Percentiles rank a stretch among this genome's conserved stretches.
phyloP scores from a whole-genome alignment of 2,797 vertebrate species.

The Ficedula albicollis region DNA sequence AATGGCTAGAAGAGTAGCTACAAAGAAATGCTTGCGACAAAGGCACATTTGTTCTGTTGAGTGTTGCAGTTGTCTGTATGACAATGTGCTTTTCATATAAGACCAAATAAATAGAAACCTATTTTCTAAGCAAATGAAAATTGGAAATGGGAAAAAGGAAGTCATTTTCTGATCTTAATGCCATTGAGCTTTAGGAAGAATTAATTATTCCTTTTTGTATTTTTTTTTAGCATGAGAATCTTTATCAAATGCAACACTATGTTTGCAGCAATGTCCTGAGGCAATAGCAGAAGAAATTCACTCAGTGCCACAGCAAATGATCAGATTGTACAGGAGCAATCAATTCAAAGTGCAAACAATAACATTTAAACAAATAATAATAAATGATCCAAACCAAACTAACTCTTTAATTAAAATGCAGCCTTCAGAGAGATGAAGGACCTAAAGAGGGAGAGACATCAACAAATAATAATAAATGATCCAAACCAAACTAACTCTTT shows the following conservation, averaged over 20 bases:
- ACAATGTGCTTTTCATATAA: constrained; percentile 25
- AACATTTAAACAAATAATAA: constrained; percentile 66
- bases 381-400: constrained; percentile 24
- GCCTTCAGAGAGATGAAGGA: constrained; percentile 4
- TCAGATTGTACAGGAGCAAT: constrained; percentile 19
- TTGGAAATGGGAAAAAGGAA: neutral
- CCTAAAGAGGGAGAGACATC: neutral
- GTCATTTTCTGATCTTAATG: neutral
- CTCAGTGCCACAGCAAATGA: constrained; percentile 18
- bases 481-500: constrained; percentile 29
- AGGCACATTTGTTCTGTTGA: constrained; percentile 26
- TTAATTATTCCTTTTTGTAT: constrained; percentile 64
- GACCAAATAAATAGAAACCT: constrained; percentile 50
- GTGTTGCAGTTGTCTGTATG: neutral
- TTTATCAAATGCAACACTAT: constrained; percentile 53
- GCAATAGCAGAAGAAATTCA: constrained; percentile 56
- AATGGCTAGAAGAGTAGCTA: neutral
- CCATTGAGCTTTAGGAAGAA: constrained; percentile 54
- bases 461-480: constrained; percentile 56
- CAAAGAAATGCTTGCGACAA: constrained; percentile 17
- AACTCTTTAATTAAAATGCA: constrained; percentile 67
- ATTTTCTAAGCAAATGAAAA: constrained; percentile 54
- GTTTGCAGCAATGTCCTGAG: constrained; percentile 47
- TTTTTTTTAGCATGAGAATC: constrained; percentile 60
- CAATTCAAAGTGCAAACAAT: constrained; percentile 54